These are phyloP conservation scores for Montipora capricornis DNA, from an alignment of 64 coral and sea anemone genomes.

Conservation along the genomic window DNA sequence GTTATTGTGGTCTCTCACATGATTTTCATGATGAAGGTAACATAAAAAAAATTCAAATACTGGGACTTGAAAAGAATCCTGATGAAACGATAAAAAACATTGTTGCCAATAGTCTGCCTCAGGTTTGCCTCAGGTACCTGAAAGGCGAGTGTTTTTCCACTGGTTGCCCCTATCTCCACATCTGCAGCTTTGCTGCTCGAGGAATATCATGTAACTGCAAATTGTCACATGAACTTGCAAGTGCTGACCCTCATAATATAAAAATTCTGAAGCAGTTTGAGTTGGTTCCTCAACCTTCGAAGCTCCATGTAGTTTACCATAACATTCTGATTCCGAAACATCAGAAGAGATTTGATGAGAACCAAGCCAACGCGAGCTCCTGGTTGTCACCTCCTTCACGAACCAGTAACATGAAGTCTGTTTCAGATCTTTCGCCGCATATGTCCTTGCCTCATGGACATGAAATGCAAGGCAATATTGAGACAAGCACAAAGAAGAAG, in stretches of 20 bases:
- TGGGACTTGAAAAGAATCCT: not conserved
- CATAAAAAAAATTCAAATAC: not conserved
- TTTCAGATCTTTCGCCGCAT: not conserved
- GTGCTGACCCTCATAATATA: not conserved
- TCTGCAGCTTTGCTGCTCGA: conserved; percentile 5
- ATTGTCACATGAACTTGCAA: conserved; percentile 23
- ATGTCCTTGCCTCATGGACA: not conserved
- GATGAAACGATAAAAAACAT: conserved; percentile 17
- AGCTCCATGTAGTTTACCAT: not conserved
- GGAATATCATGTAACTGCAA: not conserved
- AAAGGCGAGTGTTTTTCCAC: not conserved
- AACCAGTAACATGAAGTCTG: not conserved
- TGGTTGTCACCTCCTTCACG: not conserved
- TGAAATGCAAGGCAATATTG: not conserved
- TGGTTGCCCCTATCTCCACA: conserved; percentile 12
- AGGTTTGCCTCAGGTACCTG: conserved; percentile 39
- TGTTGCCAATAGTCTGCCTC: conserved; percentile 37
- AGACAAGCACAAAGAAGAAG: not conserved
- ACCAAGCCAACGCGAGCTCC: not conserved
- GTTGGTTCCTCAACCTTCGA: not conserved
- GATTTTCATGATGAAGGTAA: conserved; percentile 44
- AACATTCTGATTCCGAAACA: conserved; percentile 23
- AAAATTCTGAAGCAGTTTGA: conserved; percentile 17
- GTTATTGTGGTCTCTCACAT: conserved; percentile 30
- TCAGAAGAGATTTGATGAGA: not conserved